Conservation (phyloP, 2,888 invertebrate species). For the Drosophila picticornis region DNA sequence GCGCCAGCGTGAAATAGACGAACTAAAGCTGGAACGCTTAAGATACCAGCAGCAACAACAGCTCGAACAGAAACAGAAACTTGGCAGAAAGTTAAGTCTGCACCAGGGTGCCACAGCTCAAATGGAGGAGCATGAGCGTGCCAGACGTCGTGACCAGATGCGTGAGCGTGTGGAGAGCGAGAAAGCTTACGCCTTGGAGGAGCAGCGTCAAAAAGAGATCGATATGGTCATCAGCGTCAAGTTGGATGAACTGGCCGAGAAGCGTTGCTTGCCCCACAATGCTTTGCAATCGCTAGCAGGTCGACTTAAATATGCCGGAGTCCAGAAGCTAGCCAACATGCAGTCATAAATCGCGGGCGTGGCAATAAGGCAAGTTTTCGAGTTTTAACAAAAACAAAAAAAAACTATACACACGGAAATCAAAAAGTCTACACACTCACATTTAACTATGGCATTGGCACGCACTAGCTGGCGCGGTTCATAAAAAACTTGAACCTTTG, state of each 20-base stretch:
- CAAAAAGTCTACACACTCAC: too few relatives aligned
- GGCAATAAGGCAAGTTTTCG: too few relatives aligned
- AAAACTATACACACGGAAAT: too few relatives aligned
- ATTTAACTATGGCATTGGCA: too few relatives aligned
- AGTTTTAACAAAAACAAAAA: too few relatives aligned
- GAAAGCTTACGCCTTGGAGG: constrained; percentile 21
- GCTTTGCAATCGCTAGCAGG: constrained; percentile 52
- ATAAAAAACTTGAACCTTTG: too few relatives aligned
- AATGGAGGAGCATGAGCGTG: constrained; percentile 64
- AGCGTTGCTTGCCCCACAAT: constrained; percentile 50
- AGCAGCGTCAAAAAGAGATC: constrained; percentile 60
- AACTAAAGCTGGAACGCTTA: constrained; percentile 38
- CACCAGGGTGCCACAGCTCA: constrained; percentile 57
- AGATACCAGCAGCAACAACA: constrained; percentile 40
- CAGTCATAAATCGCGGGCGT: not conserved
- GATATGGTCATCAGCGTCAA: constrained; percentile 70
- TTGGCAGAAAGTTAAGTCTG: constrained; percentile 39
- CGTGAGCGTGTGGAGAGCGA: constrained; percentile 46
- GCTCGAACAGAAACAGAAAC: constrained; percentile 37
- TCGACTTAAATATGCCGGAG: constrained; percentile 39
- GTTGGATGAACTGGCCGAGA: constrained; percentile 57
- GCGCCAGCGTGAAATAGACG: constrained; percentile 50
- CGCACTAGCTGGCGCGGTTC: too few relatives aligned
- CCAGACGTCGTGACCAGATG: constrained; percentile 58
- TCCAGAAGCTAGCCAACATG: constrained; percentile 32